These are phyloP conservation scores for Agrochola lota DNA, from an alignment of 2,888 invertebrate species.

Conservation along the genomic window DNA sequence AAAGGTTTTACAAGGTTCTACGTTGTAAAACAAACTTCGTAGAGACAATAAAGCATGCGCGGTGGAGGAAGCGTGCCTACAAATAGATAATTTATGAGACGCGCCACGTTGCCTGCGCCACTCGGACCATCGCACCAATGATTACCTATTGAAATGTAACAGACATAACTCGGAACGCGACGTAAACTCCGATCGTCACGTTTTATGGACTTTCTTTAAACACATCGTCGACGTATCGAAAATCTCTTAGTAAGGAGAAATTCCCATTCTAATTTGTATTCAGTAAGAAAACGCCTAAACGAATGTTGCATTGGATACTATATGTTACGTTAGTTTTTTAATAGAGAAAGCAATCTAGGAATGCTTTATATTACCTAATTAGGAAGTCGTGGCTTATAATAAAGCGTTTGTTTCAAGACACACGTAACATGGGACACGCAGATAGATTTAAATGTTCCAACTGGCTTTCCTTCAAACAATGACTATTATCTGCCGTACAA, in stretches of 20 bases:
- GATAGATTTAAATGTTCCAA: constrained; percentile 35
- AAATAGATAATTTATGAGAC: constrained; percentile 27
- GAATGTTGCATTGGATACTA: constrained; percentile 80
- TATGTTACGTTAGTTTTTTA: constrained; percentile 77
- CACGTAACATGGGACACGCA: constrained; percentile 54
- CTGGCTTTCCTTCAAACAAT: constrained; percentile 62
- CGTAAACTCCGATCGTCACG: constrained; percentile 72
- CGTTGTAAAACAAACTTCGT: constrained; percentile 1
- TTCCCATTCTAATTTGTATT: constrained; percentile 86
- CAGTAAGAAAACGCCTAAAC: constrained; percentile 76
- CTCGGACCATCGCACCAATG: constrained; percentile 35
- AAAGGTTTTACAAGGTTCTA: not conserved
- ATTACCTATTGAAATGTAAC: constrained; percentile 69
- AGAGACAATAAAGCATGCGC: constrained; percentile 8
- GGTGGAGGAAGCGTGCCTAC: not conserved
- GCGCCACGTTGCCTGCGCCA: not conserved
- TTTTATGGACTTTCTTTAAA: constrained; percentile 83
- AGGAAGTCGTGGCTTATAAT: constrained; percentile 65
- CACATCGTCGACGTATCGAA: constrained; percentile 77
- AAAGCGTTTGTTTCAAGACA: constrained; percentile 43
- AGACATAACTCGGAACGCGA: constrained; percentile 63
- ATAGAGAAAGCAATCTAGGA: constrained; percentile 72
- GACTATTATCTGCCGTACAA: constrained; percentile 60
- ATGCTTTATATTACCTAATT: constrained; percentile 73
- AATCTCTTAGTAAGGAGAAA: constrained; percentile 85